Evolutionary conservation across 2,797 vertebrate genomes (phyloP), one percentile per base, ranked within the genome.

Genomic region (Cryptoblepharus egeriae): DNA sequence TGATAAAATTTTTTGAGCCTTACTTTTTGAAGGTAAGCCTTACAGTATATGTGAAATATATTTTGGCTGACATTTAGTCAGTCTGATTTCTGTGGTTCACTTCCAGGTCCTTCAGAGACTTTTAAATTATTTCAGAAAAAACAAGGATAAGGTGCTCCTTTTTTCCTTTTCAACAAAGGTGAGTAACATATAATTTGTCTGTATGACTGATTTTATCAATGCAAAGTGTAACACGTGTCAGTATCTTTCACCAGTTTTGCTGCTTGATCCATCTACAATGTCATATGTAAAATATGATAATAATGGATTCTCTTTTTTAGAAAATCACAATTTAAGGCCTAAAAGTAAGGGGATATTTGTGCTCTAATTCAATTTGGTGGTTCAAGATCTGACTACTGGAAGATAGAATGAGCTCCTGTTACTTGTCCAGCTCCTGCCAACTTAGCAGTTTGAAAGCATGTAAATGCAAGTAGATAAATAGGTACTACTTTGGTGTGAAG

Each of bases 91-190:
- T 89, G 15, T 93, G 88, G 13, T 93, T 93, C 16, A 6, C 87
- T 93, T 92, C 57, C 93, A 99, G 98, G 97, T 99, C 84, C 96
- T 99, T 93, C 97, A 99, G 88, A 97, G 96, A 85, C 96, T 99
- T 91, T 94, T 99, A 85, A 97, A 95, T 92, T 96, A 97, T 91
- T 99, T 97, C 88, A 92, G 83, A 85, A 95, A 95, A 92, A 97
- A 92, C 90, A 97, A 93, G 85, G 97, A 98, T 92, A 99, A 99
- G 96, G 92, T 99, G 75, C 97, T 99, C 55, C 94, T 99, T 86
- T 99, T 99, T 91, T 99, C 98, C 52, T 96, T 97, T 85, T 99
- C 98, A 37, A 99, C 98, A 32, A 99, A 98, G 97, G 98, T 98
- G 91, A 96, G 95, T 85, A 81, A 63, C 0, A 0, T 92, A 8